Percentiles rank a stretch among this genome's conserved stretches.
Conservation (phyloP, 2,113 vertebrate species). For the Drymodes brunneopygia region DNA sequence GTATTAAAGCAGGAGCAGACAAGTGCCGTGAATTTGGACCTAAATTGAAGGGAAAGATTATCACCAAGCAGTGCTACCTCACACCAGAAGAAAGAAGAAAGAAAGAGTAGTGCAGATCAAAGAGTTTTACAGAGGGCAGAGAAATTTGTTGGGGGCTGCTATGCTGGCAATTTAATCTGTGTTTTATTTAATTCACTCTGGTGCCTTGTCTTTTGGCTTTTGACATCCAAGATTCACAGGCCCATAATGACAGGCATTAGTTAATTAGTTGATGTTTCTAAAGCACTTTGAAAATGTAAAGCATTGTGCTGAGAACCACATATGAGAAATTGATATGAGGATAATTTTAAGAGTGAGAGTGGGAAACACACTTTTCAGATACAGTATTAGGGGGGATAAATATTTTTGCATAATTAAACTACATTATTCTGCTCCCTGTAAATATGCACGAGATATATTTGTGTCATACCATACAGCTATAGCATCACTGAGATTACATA, state of each 20-base stretch:
- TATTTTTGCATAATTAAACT: conserved; percentile 49
- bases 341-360: conserved; percentile 10
- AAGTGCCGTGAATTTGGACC: background rate
- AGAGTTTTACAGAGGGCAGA: background rate
- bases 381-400: conserved; percentile 22
- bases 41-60: background rate
- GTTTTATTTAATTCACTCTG: background rate
- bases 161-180: background rate
- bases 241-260: conserved; percentile 41
- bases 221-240: conserved; percentile 36
- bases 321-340: conserved; percentile 50
- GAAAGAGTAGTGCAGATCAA: background rate
- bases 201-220: conserved; percentile 30
- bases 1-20: background rate
- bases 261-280: conserved; percentile 54
- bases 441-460: background rate
- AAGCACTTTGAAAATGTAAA: conserved; percentile 50
- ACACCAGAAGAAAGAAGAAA: background rate
- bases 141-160: background rate
- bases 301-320: background rate
- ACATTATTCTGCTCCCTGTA: background rate
- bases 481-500: background rate
- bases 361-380: conserved; percentile 19
- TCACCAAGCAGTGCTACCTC: background rate
- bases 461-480: background rate